These are phyloP conservation scores for Cyphomyrus discorhynchus DNA, from an alignment of 2,113 vertebrate species.

Conservation along the genomic window DNA sequence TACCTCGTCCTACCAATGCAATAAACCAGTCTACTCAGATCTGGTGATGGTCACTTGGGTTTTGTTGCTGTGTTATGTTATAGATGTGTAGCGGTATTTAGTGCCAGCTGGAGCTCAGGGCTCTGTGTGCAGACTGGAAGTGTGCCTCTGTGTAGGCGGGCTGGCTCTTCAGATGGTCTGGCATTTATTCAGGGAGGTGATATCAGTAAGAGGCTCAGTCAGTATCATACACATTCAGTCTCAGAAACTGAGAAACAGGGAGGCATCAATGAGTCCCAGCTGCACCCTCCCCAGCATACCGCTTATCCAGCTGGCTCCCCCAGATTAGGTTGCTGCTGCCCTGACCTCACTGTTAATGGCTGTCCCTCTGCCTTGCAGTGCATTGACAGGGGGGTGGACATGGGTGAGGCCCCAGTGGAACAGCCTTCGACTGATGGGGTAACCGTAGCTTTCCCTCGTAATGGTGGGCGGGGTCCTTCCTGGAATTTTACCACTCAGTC, in stretches of 20 bases:
- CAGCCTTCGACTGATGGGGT: background rate
- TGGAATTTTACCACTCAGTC: background rate
- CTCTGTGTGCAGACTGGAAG: background rate
- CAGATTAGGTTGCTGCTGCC: background rate
- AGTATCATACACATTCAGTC: background rate
- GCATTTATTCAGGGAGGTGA: background rate
- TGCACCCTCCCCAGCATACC: background rate
- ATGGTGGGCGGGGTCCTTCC: background rate
- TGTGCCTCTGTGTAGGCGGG: background rate
- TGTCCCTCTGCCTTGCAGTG: constrained; percentile 4
- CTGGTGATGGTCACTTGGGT: background rate
- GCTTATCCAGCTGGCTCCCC: background rate
- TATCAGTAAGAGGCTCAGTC: background rate
- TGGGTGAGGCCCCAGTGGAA: background rate
- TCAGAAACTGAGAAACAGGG: background rate
- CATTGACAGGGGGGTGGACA: background rate
- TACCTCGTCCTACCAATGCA: background rate
- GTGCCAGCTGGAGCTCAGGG: background rate
- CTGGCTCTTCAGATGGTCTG: background rate
- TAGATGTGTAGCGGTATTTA: background rate
- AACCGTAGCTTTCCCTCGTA: background rate
- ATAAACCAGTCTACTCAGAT: background rate
- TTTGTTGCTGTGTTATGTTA: background rate
- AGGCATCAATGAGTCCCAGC: background rate
- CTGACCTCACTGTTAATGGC: background rate